phyloP scores from a whole-genome alignment of 2,113 vertebrate genomes.

The Erythrocercus mccallii region DNA sequence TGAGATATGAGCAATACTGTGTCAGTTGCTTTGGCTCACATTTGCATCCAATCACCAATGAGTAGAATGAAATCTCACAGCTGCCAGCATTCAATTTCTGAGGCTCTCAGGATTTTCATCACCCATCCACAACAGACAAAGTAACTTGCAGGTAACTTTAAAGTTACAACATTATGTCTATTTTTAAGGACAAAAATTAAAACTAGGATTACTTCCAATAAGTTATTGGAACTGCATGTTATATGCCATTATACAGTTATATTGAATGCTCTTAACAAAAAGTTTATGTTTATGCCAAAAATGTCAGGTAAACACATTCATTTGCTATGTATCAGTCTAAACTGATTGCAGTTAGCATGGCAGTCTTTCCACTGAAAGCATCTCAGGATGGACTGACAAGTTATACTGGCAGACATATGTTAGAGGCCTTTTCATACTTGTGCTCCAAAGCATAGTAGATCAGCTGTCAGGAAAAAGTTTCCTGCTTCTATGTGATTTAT shows the following conservation, averaged over 20 bases:
- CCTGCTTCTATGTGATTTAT: not conserved
- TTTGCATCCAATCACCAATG: not conserved
- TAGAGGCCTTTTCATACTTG: not conserved
- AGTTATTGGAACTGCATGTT: not conserved
- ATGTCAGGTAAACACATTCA: not conserved
- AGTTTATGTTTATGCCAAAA: not conserved
- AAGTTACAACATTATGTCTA: not conserved
- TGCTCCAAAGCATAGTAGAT: not conserved
- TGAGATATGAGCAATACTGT: not conserved
- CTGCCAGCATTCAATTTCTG: not conserved
- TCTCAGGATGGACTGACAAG: not conserved
- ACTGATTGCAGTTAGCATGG: not conserved
- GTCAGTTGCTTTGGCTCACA: not conserved
- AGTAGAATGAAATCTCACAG: constrained; percentile 13
- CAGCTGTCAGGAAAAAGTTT: not conserved
- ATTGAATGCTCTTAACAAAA: constrained; percentile 1
- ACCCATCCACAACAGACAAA: not conserved
- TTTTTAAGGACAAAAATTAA: not conserved
- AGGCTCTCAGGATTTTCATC: not conserved
- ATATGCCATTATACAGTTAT: not conserved
- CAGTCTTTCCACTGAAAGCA: not conserved
- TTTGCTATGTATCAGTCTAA: not conserved
- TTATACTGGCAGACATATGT: not conserved
- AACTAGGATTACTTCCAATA: not conserved
- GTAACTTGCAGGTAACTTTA: not conserved